phyloP scores from a whole-genome alignment of 2,113 vertebrate genomes.

The Calonectris borealis region DNA sequence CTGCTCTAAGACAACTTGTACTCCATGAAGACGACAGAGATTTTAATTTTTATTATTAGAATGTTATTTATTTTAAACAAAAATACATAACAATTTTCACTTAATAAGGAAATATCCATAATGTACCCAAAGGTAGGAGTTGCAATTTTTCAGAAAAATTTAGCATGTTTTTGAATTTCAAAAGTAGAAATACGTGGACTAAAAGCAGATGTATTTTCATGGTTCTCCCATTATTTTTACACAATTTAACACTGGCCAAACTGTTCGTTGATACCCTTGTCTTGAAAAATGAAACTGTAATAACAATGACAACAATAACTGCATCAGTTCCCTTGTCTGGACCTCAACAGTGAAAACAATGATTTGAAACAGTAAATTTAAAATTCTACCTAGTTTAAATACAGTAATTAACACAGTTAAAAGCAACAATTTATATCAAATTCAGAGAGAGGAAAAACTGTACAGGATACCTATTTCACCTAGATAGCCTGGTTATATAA shows the following conservation, averaged over 20 bases:
- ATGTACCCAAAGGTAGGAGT: not conserved
- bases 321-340: not conserved
- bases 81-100: not conserved
- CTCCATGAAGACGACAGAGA: not conserved
- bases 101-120: not conserved
- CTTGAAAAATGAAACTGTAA: not conserved
- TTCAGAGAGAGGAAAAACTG: not conserved
- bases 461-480: not conserved
- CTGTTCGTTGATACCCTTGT: accelerated
- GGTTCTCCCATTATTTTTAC: not conserved
- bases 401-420: not conserved
- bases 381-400: not conserved
- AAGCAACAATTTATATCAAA: not conserved
- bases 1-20: not conserved
- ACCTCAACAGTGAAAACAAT: not conserved
- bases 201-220: not conserved
- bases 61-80: not conserved
- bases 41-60: not conserved
- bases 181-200: not conserved
- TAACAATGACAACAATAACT: not conserved
- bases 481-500: not conserved
- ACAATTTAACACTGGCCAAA: not conserved
- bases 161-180: not conserved
- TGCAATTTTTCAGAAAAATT: not conserved
- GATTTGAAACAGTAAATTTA: not conserved